phyloP scores from a whole-genome alignment of 2,113 vertebrate genomes.

The Mastomys coucha region DNA sequence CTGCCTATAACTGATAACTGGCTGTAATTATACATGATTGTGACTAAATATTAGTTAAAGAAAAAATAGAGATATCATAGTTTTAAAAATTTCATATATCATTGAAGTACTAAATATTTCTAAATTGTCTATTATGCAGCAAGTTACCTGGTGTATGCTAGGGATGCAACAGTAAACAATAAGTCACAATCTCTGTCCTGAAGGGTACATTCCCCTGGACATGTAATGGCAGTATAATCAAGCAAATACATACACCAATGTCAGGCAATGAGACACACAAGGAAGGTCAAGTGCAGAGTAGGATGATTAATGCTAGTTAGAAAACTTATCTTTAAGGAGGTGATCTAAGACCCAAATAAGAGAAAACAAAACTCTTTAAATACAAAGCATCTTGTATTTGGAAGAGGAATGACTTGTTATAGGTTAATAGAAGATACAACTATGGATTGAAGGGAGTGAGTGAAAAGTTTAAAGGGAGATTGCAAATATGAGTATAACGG shows the following conservation, averaged over 20 bases:
- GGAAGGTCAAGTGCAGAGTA: not conserved
- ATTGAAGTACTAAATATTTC: not conserved
- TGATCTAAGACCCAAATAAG: not conserved
- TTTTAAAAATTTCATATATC: not conserved
- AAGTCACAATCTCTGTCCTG: not conserved
- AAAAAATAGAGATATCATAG: not conserved
- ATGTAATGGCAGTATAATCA: not conserved
- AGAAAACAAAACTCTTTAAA: not conserved
- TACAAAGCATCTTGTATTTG: not conserved
- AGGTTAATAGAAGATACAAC: not conserved
- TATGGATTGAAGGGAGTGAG: too few relatives aligned
- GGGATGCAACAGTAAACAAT: not conserved
- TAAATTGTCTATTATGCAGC: not conserved
- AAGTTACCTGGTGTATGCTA: not conserved
- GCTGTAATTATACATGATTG: not conserved
- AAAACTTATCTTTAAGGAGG: not conserved
- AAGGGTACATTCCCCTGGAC: not conserved
- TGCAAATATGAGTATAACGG: not conserved
- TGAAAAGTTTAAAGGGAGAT: not conserved
- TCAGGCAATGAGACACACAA: not conserved
- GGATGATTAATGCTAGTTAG: not conserved
- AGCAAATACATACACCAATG: not conserved
- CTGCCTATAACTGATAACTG: not conserved
- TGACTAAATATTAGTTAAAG: not conserved
- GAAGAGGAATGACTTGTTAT: not conserved